Evolutionary conservation across 2,113 vertebrate species (phyloP).

Genomic region (Jacana jacana): DNA sequence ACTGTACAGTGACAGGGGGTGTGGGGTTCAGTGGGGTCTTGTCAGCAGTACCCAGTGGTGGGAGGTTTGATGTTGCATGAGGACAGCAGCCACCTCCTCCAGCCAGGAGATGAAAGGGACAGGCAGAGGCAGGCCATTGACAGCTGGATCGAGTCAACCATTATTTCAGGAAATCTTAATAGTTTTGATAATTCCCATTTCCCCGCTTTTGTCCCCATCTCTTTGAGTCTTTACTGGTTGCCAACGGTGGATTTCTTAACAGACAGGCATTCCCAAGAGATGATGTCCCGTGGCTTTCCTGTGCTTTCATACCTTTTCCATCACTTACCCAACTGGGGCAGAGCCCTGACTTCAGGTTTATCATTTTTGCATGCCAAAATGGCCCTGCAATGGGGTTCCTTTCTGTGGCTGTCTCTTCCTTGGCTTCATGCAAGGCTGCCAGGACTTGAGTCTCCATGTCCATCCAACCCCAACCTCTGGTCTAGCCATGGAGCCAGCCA

Average conservation of each 20-base stretch:
- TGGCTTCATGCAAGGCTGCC: background rate
- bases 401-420: background rate
- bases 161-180: background rate
- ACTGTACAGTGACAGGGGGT: background rate
- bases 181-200: background rate
- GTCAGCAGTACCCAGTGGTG: accelerated
- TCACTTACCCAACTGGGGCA: background rate
- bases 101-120: background rate
- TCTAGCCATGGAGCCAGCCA: background rate
- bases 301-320: background rate
- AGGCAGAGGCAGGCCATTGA: background rate
- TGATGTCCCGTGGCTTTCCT: background rate
- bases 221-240: background rate
- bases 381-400: background rate
- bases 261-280: background rate
- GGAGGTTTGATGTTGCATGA: background rate
- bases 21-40: background rate
- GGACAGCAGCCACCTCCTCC: background rate
- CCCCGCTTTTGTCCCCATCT: background rate
- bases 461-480: background rate
- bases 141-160: background rate
- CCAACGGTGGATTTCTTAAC: background rate
- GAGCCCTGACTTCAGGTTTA: background rate
- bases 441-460: background rate
- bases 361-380: background rate